Percentiles rank a stretch among this genome's conserved stretches.
Conservation (phyloP, 2,113 vertebrate species). For the Capreolus pygargus region DNA sequence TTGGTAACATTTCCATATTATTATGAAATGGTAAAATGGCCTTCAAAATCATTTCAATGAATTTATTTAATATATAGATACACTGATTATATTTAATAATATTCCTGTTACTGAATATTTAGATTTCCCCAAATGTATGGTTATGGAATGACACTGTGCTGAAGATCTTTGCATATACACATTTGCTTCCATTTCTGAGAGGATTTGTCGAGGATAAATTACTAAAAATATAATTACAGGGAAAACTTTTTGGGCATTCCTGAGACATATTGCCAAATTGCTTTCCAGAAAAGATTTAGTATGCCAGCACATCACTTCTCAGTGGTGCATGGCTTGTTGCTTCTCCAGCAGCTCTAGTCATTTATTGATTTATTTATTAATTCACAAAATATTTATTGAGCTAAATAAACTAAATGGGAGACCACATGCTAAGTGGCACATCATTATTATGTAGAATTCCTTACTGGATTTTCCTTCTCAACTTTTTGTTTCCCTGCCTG, state of each 20-base stretch:
- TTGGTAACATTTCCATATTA: neutral
- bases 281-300: neutral
- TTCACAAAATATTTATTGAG: neutral
- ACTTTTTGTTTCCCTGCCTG: neutral
- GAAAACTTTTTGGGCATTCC: neutral
- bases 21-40: neutral
- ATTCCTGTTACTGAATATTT: neutral
- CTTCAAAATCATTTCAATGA: neutral
- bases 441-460: neutral
- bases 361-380: neutral
- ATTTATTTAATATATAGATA: neutral
- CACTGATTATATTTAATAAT: neutral
- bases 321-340: neutral
- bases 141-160: neutral
- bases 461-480: neutral
- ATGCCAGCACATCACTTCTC: neutral
- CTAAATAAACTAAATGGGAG: neutral
- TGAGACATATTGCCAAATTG: neutral
- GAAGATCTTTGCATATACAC: neutral
- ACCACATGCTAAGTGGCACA: neutral
- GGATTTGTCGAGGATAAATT: neutral
- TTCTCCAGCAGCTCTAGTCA: neutral
- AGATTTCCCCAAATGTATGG: neutral
- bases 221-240: neutral
- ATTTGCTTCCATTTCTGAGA: slow-evolving; percentile 8